These are phyloP conservation scores for Phortica magna DNA, from an alignment of 2,888 invertebrate genomes.

Conservation along the genomic window DNA sequence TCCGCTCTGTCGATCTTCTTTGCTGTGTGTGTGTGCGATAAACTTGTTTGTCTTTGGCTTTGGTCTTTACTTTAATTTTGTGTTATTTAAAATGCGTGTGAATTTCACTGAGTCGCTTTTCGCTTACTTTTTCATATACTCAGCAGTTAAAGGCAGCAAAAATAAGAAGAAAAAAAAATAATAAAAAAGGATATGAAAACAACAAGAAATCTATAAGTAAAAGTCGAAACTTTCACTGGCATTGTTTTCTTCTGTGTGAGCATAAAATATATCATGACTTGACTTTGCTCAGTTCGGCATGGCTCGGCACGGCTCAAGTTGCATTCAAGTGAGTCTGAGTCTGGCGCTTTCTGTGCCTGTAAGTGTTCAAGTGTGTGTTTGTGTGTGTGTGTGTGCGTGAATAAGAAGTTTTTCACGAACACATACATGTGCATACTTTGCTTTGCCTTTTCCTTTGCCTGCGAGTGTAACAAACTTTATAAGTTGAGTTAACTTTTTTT, in stretches of 20 bases:
- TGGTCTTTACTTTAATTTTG: neutral
- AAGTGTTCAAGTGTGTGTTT: neutral
- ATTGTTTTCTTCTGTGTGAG: neutral
- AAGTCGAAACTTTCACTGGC: neutral
- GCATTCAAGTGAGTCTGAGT: neutral
- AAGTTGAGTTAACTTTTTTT: slow-evolving; percentile 14
- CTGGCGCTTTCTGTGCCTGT: neutral
- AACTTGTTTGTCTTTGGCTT: neutral
- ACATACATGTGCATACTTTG: neutral
- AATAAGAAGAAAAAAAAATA: neutral
- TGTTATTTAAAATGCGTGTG: neutral
- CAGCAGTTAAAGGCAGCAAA: neutral
- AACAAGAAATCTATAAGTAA: neutral
- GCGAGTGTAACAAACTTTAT: slow-evolving; percentile 14
- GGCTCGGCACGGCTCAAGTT: neutral
- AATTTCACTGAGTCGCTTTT: neutral
- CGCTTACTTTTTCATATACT: neutral
- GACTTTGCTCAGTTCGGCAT: neutral
- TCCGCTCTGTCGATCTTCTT: neutral
- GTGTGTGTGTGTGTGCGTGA: neutral
- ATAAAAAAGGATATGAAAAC: neutral
- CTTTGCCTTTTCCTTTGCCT: neutral
- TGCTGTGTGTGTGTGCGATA: neutral
- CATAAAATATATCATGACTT: neutral
- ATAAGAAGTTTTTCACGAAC: neutral